A percentile compares a stretch with the other conserved stretches of the same genome.
Conservation (phyloP, 1,140 invertebrate species). For the Wiebesia pumilae region DNA sequence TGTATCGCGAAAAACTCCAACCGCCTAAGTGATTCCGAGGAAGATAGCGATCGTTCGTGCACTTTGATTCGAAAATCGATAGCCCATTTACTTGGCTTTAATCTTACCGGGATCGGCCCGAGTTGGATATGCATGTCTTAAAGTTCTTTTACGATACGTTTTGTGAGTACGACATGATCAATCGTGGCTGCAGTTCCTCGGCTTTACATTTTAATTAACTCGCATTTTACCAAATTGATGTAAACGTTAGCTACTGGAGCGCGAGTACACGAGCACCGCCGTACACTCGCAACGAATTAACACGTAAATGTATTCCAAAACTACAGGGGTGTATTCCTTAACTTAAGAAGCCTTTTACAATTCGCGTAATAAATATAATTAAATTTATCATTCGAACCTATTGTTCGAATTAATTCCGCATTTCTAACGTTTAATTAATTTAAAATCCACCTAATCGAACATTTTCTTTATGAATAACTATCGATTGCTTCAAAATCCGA, state of each 20-base stretch:
- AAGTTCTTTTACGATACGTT: neutral
- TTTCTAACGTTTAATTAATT: neutral
- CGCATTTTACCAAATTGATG: neutral
- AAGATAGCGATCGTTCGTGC: neutral
- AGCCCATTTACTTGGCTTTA: neutral
- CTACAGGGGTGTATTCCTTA: neutral
- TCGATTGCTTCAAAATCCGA: neutral
- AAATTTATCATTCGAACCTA: too few relatives aligned
- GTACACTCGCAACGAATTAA: neutral
- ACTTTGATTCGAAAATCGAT: neutral
- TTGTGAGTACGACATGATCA: neutral
- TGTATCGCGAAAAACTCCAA: neutral
- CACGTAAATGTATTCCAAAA: neutral
- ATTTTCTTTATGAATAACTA: neutral
- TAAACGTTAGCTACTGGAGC: neutral
- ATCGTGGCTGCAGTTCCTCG: neutral
- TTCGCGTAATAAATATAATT: too few relatives aligned
- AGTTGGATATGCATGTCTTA: neutral
- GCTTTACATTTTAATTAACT: slow-evolving; percentile 21
- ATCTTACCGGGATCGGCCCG: neutral
- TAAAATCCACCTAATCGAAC: too few relatives aligned
- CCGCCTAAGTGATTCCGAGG: neutral
- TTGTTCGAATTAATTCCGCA: too few relatives aligned
- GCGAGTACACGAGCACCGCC: fast-evolving
- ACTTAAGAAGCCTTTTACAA: too few relatives aligned